Percentiles rank a stretch among this genome's conserved stretches.
These are phyloP conservation scores for Drosophila dunni DNA, from an alignment of 1,140 invertebrate species.

Conservation along the genomic window DNA sequence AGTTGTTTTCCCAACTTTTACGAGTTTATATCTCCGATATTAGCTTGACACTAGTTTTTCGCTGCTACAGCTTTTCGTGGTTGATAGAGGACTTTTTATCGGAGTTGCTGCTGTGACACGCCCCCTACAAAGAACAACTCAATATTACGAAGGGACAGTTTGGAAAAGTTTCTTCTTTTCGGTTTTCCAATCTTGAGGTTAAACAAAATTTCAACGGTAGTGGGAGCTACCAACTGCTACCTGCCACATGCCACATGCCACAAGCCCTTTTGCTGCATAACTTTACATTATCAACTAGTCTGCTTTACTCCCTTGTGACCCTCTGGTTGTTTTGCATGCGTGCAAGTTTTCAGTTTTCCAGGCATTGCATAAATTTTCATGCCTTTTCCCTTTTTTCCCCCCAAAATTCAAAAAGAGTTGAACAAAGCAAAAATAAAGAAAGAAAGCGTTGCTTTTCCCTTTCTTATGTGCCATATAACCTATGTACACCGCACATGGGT, in stretches of 20 bases:
- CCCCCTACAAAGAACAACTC: slow-evolving; percentile 15
- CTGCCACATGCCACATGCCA: slow-evolving; percentile 38
- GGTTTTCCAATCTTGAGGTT: slow-evolving; percentile 35
- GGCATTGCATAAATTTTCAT: slow-evolving; percentile 62
- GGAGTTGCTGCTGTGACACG: slow-evolving; percentile 17
- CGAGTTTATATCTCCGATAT: slow-evolving; percentile 13
- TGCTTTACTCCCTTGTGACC: not conserved
- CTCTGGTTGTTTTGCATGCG: slow-evolving; percentile 39
- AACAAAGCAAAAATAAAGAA: not conserved
- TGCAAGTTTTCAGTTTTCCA: slow-evolving; percentile 67
- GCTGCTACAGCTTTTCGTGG: slow-evolving; percentile 3
- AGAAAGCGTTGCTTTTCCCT: slow-evolving; percentile 11
- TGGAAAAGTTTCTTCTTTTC: slow-evolving; percentile 21
- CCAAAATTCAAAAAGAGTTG: slow-evolving; percentile 9
- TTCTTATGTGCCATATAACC: slow-evolving; percentile 4
- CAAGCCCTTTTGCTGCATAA: slow-evolving; percentile 25
- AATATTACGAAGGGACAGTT: slow-evolving; percentile 26
- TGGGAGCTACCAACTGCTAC: slow-evolving; percentile 7
- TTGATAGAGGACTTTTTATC: slow-evolving; percentile 37
- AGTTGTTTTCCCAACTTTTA: slow-evolving; percentile 19
- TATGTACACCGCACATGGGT: too few species aligned
- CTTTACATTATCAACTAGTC: slow-evolving; percentile 45
- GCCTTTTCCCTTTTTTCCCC: slow-evolving; percentile 49
- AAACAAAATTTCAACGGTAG: not conserved
- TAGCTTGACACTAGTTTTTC: slow-evolving; percentile 36